Percentiles rank a stretch among this genome's conserved stretches.
Evolutionary conservation across 23 tunicate genomes (phyloP).

Genomic region (Phallusia fumigata): DNA sequence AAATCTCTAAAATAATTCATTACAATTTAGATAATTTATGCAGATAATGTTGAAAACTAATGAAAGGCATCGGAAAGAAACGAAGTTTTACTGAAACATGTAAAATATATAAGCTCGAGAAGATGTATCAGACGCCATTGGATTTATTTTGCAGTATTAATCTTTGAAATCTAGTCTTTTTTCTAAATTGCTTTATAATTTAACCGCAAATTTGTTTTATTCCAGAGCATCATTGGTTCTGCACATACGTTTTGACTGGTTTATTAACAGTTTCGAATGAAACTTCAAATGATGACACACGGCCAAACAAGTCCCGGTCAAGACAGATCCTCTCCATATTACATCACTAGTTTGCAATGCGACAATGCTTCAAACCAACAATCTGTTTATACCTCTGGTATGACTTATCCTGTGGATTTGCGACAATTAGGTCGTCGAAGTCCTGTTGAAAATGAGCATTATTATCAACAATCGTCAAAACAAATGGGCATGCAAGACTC

Average conservation of each 20-base stretch:
- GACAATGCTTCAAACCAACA: not conserved
- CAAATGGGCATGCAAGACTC: slow-evolving; percentile 3
- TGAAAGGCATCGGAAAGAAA: too few species aligned
- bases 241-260: not conserved
- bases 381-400: not conserved
- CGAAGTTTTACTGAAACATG: too few species aligned
- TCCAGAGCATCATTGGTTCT: too few species aligned
- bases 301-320: slow-evolving; percentile 27
- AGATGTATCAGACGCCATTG: too few species aligned
- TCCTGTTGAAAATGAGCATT: not conserved
- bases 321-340: slow-evolving; percentile 22
- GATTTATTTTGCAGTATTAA: too few species aligned
- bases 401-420: slow-evolving; percentile 12
- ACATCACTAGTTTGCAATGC: slow-evolving; percentile 7
- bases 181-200: too few species aligned
- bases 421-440: slow-evolving; percentile 11
- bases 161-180: too few species aligned
- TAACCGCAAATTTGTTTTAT: too few species aligned
- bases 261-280: slow-evolving; percentile 18
- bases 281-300: slow-evolving; percentile 75
- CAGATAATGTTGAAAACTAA: not conserved
- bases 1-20: not conserved
- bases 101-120: too few species aligned
- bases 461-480: not conserved
- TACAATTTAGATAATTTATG: not conserved